Evolutionary conservation across 2,888 invertebrate species (phyloP).

Genomic region (Hemaris fuciformis): DNA sequence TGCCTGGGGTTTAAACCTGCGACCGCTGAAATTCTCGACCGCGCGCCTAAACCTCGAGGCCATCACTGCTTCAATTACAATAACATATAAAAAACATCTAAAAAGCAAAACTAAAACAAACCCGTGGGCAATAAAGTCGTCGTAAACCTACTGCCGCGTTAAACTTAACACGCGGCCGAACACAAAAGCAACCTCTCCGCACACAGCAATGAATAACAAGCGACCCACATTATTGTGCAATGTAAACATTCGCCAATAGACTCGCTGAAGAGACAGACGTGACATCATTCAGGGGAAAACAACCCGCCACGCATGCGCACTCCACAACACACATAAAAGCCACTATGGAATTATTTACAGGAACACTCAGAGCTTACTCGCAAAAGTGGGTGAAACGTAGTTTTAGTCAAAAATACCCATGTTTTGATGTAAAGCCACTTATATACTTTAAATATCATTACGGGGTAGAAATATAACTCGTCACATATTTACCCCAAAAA

Average conservation of each 20-base stretch:
- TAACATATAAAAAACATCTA: neutral
- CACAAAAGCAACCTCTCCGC: slow-evolving; percentile 18
- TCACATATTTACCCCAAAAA: neutral
- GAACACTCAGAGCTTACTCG: neutral
- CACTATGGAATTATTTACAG: neutral
- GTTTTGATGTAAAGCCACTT: no score
- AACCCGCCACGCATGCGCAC: slow-evolving; percentile 33
- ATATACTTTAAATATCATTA: no score
- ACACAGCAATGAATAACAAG: neutral
- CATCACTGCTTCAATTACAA: no score
- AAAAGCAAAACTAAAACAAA: neutral
- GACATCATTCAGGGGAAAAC: slow-evolving; percentile 37
- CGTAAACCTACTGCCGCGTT: neutral
- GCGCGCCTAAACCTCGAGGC: no score
- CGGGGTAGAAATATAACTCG: neutral
- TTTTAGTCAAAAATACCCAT: no score
- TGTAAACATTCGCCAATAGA: slow-evolving; percentile 13
- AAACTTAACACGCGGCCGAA: slow-evolving; percentile 19
- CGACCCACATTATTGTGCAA: slow-evolving; percentile 17
- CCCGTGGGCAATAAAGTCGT: neutral
- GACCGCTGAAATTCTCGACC: no score
- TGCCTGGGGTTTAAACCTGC: no score
- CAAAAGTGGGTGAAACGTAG: no score
- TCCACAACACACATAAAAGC: neutral
- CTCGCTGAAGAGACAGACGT: slow-evolving; percentile 6